Evolutionary conservation across 2,113 vertebrate genomes (phyloP).

Genomic region (Glareola pratincola): DNA sequence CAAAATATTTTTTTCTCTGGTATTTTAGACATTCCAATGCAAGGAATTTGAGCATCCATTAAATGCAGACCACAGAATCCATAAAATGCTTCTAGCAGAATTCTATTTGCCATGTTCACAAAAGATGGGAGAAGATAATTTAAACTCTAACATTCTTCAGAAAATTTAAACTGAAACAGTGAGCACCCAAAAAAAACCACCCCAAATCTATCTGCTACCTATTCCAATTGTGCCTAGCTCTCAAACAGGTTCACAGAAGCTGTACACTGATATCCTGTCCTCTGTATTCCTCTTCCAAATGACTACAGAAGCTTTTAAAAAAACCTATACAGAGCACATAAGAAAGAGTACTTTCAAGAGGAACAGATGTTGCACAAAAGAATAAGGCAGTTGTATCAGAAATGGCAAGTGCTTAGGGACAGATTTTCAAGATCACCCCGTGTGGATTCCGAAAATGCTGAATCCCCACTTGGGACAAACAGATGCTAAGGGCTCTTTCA

Average conservation of each 20-base stretch:
- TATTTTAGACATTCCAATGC: background rate
- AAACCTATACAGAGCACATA: background rate
- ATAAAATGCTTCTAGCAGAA: background rate
- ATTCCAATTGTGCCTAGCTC: background rate
- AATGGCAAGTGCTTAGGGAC: background rate
- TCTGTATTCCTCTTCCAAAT: background rate
- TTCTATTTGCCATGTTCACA: background rate
- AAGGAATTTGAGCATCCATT: background rate
- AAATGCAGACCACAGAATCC: background rate
- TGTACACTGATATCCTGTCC: background rate
- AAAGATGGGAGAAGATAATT: background rate
- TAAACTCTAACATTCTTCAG: background rate
- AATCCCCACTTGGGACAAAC: background rate
- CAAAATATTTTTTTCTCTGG: background rate
- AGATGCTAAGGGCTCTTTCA: background rate
- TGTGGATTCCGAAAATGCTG: background rate
- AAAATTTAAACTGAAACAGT: background rate
- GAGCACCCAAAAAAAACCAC: background rate
- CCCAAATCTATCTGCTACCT: background rate
- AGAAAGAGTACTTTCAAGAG: background rate
- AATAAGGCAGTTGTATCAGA: background rate
- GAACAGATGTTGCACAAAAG: background rate
- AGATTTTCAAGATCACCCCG: background rate
- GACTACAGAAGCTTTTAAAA: background rate
- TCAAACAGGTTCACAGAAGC: background rate